A percentile compares a stretch with the other conserved stretches of the same genome.
Evolutionary conservation across 2,113 vertebrate genomes (phyloP).

Genomic region (Lamprologus callipterus): DNA sequence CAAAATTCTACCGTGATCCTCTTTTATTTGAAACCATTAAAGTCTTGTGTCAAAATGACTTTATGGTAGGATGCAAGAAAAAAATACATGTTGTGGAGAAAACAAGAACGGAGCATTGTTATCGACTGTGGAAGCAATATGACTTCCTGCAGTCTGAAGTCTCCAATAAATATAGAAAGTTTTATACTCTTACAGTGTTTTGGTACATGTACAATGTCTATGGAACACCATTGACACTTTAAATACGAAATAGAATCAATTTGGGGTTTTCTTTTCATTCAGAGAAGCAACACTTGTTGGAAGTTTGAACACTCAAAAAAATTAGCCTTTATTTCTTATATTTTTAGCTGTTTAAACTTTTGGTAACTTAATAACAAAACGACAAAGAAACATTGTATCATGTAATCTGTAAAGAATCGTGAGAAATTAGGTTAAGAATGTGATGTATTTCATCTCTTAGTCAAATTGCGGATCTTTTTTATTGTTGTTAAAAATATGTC

Average conservation of each 20-base stretch:
- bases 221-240: neutral
- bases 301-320: neutral
- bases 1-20: neutral
- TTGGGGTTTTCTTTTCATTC: neutral
- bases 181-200: neutral
- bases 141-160: neutral
- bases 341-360: neutral
- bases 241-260: neutral
- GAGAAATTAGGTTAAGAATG: neutral
- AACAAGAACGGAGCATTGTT: neutral
- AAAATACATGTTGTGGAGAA: neutral
- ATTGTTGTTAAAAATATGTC: neutral
- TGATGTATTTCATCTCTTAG: neutral
- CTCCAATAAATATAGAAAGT: neutral
- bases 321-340: neutral
- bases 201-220: neutral
- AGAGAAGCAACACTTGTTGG: neutral
- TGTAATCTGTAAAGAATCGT: neutral
- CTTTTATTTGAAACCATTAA: conserved; percentile 10
- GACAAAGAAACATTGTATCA: neutral
- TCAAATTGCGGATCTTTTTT: neutral
- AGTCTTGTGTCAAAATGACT: neutral
- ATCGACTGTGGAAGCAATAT: neutral
- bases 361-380: neutral
- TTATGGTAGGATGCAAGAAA: neutral